Base-by-base conservation (phyloP, 1,140 invertebrate species). In the Cotesia typhae region DNA sequence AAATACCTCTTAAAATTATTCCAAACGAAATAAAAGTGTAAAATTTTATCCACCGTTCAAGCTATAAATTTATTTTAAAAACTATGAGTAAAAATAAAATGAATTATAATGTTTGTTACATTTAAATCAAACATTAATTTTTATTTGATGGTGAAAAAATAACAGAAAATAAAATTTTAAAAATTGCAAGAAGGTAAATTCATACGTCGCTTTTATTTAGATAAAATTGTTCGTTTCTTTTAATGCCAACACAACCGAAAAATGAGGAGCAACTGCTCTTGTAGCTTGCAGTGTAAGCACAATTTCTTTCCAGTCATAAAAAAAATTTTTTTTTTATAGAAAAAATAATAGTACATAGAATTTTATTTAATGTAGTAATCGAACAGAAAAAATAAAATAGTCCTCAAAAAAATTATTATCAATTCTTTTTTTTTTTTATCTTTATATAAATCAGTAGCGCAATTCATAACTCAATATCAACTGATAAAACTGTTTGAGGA, bases 181-280 rank as follows among this genome's bases (percentile, higher is more conserved):
- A 71, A 65, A 57, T 52, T 66, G 35, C 36, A 28, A 36, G 28
- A 63, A 37, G 60, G 10, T 63, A 37, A 28, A 59, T 59, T 9
- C 28, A 59, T 28, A 9, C 57, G 12, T n/a, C 3, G 60, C 1
- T 28, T 28, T 28, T 28, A 28, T 28, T 28, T 28, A 28, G 60
- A 63, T 36, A 63, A 63, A 63, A 63, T 12, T 63, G 38, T 63
- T 63, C 36, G 12, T 38, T 63, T 63, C 60, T 63, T 63, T 36
- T 14, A 3, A 20, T 14, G 57, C 10, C 35, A 63, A 63, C 60
- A 37, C 60, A 63, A 37, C 35, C 60, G 60, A 36, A 63, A 63
- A 63, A 63, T 63, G 60, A 63, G 60, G 14, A 20, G 57, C 7
- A 47, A 47, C 20, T 36, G 17, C 57, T 59, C 57, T 59, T 63